Evolutionary conservation across 2,797 vertebrate species (phyloP).

Genomic region (Kryptolebias ocellatus): DNA sequence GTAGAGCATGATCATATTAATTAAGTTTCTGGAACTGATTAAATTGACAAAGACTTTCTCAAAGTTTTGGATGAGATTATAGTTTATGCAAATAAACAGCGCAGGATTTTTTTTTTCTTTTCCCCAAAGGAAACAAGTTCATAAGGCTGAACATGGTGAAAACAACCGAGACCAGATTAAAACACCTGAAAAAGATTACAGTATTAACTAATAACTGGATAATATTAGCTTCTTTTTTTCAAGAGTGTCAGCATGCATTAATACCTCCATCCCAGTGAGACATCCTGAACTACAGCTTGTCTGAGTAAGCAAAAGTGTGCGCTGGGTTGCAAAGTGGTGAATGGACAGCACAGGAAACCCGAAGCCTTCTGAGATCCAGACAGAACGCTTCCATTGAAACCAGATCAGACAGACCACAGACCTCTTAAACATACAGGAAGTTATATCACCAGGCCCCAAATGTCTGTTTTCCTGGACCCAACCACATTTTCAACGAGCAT

Average conservation of each 20-base stretch:
- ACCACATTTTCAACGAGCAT: constrained; percentile 54
- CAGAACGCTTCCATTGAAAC: constrained; percentile 72
- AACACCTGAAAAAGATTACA: background rate
- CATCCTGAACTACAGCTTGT: constrained; percentile 48
- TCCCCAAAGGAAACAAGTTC: background rate
- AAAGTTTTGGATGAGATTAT: constrained; percentile 20
- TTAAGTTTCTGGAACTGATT: constrained; percentile 7
- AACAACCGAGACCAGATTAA: constrained; percentile 11
- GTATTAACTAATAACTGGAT: constrained; percentile 9
- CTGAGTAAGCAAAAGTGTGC: constrained; percentile 60
- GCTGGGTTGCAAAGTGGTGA: constrained; percentile 40
- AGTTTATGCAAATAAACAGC: background rate
- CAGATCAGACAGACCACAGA: constrained; percentile 79
- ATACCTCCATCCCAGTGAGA: constrained; percentile 40
- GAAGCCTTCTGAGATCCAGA: constrained; percentile 68
- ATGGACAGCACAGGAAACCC: constrained; percentile 60
- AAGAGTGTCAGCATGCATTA: constrained; percentile 44
- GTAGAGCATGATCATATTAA: constrained; percentile 7
- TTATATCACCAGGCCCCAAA: constrained; percentile 68
- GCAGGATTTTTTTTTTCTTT: background rate
- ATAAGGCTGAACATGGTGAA: constrained; percentile 1
- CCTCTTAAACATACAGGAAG: constrained; percentile 72
- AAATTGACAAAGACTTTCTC: constrained; percentile 15
- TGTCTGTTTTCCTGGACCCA: constrained; percentile 51
- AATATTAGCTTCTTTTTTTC: constrained; percentile 34